phyloP scores from a whole-genome alignment of 2,888 invertebrate species.

The Mycogona germanica region DNA sequence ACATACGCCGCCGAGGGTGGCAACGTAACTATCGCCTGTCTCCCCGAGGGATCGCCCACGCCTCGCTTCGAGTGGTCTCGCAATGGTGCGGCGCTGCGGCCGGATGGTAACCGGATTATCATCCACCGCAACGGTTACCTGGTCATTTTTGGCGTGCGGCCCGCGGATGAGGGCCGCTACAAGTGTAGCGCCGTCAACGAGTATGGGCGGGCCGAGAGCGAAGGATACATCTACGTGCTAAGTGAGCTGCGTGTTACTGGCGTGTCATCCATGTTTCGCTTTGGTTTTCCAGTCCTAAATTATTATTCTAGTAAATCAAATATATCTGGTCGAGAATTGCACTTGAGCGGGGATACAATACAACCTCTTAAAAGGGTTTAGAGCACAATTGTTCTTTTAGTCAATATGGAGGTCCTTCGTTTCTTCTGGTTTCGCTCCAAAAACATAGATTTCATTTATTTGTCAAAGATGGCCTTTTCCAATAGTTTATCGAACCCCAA shows the following conservation, averaged over 20 bases:
- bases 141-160: slow-evolving; percentile 66
- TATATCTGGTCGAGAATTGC: no score
- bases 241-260: no score
- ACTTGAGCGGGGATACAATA: no score
- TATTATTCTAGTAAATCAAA: no score
- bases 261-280: no score
- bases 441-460: no score
- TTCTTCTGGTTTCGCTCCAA: no score
- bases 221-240: slow-evolving; percentile 67
- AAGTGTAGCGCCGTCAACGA: slow-evolving; percentile 73
- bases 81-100: slow-evolving; percentile 56
- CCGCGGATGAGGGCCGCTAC: slow-evolving; percentile 78
- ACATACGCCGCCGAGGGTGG: slow-evolving; percentile 84
- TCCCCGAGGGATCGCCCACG: slow-evolving; percentile 86
- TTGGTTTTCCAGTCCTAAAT: no score
- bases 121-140: slow-evolving; percentile 78
- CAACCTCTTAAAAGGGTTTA: no score
- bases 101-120: slow-evolving; percentile 57
- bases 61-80: slow-evolving; percentile 84
- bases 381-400: no score
- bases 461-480: not conserved
- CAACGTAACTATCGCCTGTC: slow-evolving; percentile 79
- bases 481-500: no score
- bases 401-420: no score
- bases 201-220: slow-evolving; percentile 75